Conservation (phyloP, 2,888 invertebrate genomes). For the Linhomoeus sp. region DNA sequence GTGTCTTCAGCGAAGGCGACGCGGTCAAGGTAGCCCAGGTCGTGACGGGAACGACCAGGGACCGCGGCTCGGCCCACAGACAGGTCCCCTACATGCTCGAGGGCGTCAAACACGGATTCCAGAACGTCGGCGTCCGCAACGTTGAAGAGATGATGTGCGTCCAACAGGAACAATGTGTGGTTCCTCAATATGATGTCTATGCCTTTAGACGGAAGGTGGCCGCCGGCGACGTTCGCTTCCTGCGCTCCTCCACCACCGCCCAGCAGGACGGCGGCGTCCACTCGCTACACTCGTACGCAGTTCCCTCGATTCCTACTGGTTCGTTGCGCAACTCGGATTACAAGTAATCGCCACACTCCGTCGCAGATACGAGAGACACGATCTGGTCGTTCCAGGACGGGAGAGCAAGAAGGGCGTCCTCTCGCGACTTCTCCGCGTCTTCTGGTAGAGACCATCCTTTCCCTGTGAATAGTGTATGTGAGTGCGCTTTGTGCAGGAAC, state of each 20-base stretch:
- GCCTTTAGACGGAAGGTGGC: conserved; percentile 48
- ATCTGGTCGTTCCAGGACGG: no score
- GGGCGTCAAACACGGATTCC: conserved; percentile 86
- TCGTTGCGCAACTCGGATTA: no score
- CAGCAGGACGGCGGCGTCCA: conserved; percentile 96
- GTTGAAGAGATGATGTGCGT: conserved; percentile 13
- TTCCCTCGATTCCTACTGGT: no score
- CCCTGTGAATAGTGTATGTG: no score
- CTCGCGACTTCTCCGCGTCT: no score
- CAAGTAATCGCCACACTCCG: no score
- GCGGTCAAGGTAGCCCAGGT: conserved; percentile 94
- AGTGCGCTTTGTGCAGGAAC: no score
- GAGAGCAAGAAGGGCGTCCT: no score
- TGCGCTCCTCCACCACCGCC: conserved; percentile 80
- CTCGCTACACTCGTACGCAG: conserved; percentile 82
- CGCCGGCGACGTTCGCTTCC: conserved; percentile 69
- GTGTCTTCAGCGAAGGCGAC: conserved; percentile 55
- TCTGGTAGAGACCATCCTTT: no score
- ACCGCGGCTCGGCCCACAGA: conserved; percentile 84
- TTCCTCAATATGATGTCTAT: no score
- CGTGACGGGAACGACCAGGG: conserved; percentile 90
- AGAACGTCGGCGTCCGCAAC: conserved; percentile 59
- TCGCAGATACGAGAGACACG: no score
- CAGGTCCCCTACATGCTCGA: conserved; percentile 87
- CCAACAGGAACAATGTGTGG: no score